Evolutionary conservation across 2,113 vertebrate species (phyloP), one percentile per base, ranked within the genome.

Genomic region (Tylochromis polylepis): DNA sequence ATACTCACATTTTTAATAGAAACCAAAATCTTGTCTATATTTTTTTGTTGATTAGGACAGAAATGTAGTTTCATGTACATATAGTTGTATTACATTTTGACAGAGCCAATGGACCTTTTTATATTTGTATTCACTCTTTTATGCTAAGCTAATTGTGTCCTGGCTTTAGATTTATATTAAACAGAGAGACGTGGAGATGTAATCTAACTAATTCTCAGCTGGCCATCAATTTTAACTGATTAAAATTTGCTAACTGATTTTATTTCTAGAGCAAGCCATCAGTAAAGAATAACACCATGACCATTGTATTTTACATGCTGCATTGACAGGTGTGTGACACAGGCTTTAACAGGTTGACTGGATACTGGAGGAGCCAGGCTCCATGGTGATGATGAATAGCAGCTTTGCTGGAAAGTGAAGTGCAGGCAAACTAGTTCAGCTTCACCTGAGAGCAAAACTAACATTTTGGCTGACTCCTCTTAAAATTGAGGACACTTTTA

Each of bases 261-360:
- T 95, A 95, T 95, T 91, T 86, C 84, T 82, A 80, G 65, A 83
- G 81, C 85, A 87, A 87, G 78, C 51, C 95, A 93, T 86, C 89
- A 96, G 95, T 94, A 96, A 95, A 93, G 93, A 95, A 94, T 93
- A 96, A 0, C 20, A 22, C 27, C 2, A 34, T 22, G 5, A 96
- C 94, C 90, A 96, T 94, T 96, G 94, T 57, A 18, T 84, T 43
- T 18, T 93, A 96, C 43, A 56, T 11, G 59, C 96, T 95, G 96
- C 97, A 94, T 97, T 95, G 96, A 97, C 97, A 97, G 97, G 97
- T 97, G 97, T 96, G 94, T 49, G 58, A 70, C 65, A 65, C 56
- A 11, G 18, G 34, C 49, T 57, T 83, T 46, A 80, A 81, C 81
- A 67, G 58, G 34, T 29, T 2, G 8, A 43, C 41, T 4, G 36